Conservation (phyloP, 2,113 vertebrate genomes). For the Chaetura pelagica region DNA sequence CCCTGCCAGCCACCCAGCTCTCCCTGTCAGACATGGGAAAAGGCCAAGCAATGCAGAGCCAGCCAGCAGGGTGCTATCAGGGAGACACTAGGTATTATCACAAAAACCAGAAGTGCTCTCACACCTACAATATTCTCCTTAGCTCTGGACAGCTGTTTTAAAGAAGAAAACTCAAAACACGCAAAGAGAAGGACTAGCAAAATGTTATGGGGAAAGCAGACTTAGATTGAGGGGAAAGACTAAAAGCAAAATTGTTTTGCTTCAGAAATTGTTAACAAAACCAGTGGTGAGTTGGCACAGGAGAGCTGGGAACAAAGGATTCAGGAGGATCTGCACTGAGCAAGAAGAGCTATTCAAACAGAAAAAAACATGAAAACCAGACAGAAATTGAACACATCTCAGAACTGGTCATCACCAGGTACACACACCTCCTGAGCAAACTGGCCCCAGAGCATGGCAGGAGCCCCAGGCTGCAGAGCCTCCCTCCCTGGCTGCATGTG, state of each 20-base stretch:
- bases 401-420: not conserved
- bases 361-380: not conserved
- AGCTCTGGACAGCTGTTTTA: not conserved
- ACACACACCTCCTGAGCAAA: accelerated
- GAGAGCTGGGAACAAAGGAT: not conserved
- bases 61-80: not conserved
- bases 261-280: not conserved
- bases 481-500: not conserved
- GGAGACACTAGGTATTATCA: not conserved
- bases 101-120: not conserved
- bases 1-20: not conserved
- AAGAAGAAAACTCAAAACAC: not conserved
- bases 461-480: not conserved
- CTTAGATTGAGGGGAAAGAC: accelerated
- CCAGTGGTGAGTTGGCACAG: accelerated
- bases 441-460: not conserved
- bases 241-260: not conserved
- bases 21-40: not conserved
- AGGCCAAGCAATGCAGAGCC: not conserved
- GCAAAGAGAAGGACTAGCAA: not conserved
- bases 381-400: not conserved
- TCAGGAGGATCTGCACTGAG: not conserved
- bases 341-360: not conserved
- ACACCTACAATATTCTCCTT: not conserved
- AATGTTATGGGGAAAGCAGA: not conserved